Conservation (phyloP, 1,140 invertebrate species). For the Penaeus vannamei region DNA sequence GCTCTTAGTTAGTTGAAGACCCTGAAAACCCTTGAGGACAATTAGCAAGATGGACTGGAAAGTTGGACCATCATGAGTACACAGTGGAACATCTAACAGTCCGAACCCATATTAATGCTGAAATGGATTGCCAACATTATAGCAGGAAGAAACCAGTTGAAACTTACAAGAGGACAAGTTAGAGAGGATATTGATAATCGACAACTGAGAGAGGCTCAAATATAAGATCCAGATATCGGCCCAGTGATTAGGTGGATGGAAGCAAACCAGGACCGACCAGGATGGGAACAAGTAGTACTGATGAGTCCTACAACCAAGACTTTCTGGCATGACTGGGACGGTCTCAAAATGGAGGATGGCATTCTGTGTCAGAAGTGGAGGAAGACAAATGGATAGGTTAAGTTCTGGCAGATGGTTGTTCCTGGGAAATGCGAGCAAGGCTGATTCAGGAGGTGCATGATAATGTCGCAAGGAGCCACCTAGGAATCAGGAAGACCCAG, state of each 20-base stretch:
- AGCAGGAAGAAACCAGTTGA: not conserved
- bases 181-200: not conserved
- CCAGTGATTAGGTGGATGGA: not conserved
- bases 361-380: no score
- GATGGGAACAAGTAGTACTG: not conserved
- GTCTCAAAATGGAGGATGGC: no score
- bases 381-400: no score
- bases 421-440: no score
- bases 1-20: no score
- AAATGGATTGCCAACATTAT: not conserved
- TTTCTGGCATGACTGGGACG: no score
- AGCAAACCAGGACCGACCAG: not conserved
- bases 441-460: no score
- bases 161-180: not conserved
- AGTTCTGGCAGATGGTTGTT: no score
- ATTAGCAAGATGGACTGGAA: conserved; percentile 55
- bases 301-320: not conserved
- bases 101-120: not conserved
- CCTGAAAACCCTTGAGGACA: conserved; percentile 37
- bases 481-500: not conserved
- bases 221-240: not conserved
- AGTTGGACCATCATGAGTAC: conserved; percentile 42
- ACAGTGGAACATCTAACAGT: conserved; percentile 50
- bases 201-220: not conserved
- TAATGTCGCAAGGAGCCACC: no score